Evolutionary conservation across 2,113 vertebrate genomes (phyloP).

Genomic region (Gavia stellata): DNA sequence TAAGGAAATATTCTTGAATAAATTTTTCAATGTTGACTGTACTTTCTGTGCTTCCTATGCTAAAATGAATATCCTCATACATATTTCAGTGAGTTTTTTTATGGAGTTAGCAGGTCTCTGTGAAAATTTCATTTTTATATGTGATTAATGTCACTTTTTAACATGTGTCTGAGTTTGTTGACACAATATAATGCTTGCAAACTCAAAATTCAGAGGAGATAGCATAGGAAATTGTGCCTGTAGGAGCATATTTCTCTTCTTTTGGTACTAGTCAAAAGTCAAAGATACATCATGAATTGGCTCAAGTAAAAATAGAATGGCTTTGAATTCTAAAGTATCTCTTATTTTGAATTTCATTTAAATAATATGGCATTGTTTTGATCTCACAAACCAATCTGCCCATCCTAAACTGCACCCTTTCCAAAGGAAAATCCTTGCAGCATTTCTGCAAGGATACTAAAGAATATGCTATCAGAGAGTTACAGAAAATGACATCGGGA

Average conservation of each 20-base stretch:
- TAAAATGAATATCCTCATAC: conserved; percentile 3
- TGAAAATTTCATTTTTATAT: neutral
- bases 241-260: neutral
- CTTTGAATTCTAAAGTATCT: neutral
- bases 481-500: neutral
- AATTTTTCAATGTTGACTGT: conserved; percentile 46
- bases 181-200: neutral
- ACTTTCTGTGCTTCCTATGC: neutral
- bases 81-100: neutral
- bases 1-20: conserved; percentile 22
- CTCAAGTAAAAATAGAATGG: neutral
- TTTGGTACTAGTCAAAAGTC: neutral
- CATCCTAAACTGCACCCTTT: neutral
- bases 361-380: neutral
- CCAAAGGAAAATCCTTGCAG: neutral
- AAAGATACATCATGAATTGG: neutral
- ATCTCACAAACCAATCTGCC: neutral
- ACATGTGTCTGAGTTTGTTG: neutral
- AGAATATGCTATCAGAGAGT: no score
- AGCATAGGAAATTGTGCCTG: neutral
- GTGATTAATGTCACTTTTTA: neutral
- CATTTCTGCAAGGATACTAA: no score
- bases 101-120: neutral
- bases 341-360: neutral
- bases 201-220: neutral